Conservation (phyloP, 2,888 invertebrate species). For the Trissolcus japonicus region DNA sequence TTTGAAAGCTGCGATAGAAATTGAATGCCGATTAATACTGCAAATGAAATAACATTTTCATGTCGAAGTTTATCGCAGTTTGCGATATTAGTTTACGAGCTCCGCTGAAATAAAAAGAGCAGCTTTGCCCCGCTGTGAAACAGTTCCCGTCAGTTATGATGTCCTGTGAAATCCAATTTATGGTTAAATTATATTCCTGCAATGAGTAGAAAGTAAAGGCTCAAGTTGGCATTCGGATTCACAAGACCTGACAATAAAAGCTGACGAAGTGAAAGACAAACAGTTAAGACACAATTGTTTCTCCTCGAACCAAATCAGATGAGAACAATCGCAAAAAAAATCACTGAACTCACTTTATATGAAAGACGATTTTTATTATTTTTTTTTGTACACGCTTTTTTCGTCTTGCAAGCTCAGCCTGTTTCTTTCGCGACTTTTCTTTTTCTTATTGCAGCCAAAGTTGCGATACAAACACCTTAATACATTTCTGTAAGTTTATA, state of each 20-base stretch:
- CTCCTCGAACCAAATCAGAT: too few relatives aligned
- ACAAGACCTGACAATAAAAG: too few relatives aligned
- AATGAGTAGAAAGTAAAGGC: conserved; percentile 13
- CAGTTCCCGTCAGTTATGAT: conserved; percentile 24
- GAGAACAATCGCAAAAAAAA: too few relatives aligned
- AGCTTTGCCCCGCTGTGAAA: too few relatives aligned
- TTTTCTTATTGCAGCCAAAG: conserved; percentile 11
- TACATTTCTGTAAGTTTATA: conserved; percentile 22
- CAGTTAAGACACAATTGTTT: too few relatives aligned
- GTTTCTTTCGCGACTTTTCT: too few relatives aligned
- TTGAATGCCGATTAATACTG: not conserved
- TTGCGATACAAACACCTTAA: conserved; percentile 1
- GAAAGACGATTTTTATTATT: too few relatives aligned
- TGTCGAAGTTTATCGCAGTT: not conserved
- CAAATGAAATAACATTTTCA: not conserved
- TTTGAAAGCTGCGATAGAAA: not conserved
- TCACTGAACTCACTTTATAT: too few relatives aligned
- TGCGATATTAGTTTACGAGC: not conserved
- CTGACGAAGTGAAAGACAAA: too few relatives aligned
- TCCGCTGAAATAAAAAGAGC: conserved; percentile 12
- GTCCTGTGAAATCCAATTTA: conserved; percentile 29
- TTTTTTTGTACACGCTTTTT: too few relatives aligned
- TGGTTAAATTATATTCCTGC: conserved; percentile 22
- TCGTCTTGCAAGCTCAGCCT: too few relatives aligned
- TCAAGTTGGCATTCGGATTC: too few relatives aligned